These are phyloP conservation scores for Anarrhichthys ocellatus DNA, from an alignment of 2,113 vertebrate species.

Conservation along the genomic window DNA sequence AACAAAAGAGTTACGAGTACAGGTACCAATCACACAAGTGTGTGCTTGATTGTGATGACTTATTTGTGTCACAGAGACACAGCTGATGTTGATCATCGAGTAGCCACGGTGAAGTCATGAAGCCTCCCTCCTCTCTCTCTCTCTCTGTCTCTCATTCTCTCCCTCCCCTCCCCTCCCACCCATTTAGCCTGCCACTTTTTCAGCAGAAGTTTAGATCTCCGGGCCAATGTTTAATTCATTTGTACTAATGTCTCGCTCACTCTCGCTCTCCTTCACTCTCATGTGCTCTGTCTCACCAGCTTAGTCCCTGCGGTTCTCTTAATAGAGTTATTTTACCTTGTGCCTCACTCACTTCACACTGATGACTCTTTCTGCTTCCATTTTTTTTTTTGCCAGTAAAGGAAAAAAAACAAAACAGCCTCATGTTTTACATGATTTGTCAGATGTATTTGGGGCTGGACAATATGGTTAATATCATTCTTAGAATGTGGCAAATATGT, in stretches of 20 bases:
- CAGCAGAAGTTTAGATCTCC: slow-evolving; percentile 60
- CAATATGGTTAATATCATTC: not conserved
- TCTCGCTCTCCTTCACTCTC: slow-evolving; percentile 54
- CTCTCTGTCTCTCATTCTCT: not conserved
- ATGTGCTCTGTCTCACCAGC: slow-evolving; percentile 32
- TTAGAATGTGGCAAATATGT: not conserved
- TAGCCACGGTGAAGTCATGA: slow-evolving; percentile 32
- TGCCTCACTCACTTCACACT: slow-evolving; percentile 28
- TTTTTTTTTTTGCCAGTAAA: slow-evolving; percentile 24
- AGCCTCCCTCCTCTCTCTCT: not conserved
- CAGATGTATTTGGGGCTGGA: not conserved
- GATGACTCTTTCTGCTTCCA: slow-evolving; percentile 12
- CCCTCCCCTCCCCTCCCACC: slow-evolving; percentile 7
- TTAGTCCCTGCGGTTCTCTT: slow-evolving; percentile 39
- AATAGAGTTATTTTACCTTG: slow-evolving; percentile 54
- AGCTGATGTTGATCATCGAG: slow-evolving; percentile 27
- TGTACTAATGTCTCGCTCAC: slow-evolving; percentile 66
- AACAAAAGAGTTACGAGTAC: slow-evolving; percentile 41
- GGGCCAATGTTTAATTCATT: slow-evolving; percentile 67
- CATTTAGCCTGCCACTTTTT: slow-evolving; percentile 52
- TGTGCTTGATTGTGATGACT: slow-evolving; percentile 20
- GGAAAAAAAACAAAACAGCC: too few species aligned
- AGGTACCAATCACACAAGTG: slow-evolving; percentile 23
- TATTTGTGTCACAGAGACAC: slow-evolving; percentile 41
- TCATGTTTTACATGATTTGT: slow-evolving; percentile 18